Conservation (phyloP, 2,797 vertebrate species). For the Apogon talboti region DNA sequence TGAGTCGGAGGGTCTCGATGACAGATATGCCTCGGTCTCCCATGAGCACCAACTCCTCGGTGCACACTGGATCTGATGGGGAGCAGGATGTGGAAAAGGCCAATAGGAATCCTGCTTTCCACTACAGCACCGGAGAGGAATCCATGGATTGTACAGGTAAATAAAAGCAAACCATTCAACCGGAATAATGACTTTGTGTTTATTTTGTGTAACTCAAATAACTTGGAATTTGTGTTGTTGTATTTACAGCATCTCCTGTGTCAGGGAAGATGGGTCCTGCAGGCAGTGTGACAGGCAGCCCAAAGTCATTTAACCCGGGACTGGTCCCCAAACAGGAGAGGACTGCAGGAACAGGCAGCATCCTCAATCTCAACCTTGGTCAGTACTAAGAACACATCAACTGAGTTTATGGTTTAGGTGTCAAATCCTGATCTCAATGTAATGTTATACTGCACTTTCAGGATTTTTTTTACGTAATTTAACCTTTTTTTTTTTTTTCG, state of each 20-base stretch:
- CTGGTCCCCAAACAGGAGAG: conserved; percentile 90
- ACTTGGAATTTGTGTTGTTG: conserved; percentile 11
- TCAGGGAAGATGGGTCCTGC: conserved; percentile 89
- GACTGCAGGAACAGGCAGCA: conserved; percentile 90
- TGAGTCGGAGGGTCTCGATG: conserved; percentile 90
- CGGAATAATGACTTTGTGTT: no score
- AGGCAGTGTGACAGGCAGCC: conserved; percentile 90
- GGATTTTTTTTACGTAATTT: no score
- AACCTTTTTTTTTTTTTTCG: conserved; percentile 19
- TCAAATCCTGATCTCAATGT: background rate
- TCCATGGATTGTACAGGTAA: conserved; percentile 95
- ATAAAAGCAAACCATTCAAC: background rate
- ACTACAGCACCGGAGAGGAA: conserved; percentile 96
- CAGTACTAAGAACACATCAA: conserved; percentile 64
- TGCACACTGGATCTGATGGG: conserved; percentile 96
- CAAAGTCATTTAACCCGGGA: conserved; percentile 90
- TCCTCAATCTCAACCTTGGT: conserved; percentile 98
- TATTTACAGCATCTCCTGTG: conserved; percentile 89
- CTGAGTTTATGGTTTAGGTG: background rate
- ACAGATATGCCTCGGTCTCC: conserved; percentile 97
- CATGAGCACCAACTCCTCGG: conserved; percentile 97
- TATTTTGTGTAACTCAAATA: background rate
- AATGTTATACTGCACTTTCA: background rate
- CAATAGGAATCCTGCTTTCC: conserved; percentile 87
- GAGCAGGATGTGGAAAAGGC: conserved; percentile 92